phyloP scores from a whole-genome alignment of 2,797 vertebrate genomes.

The Microctenopoma steveboyesi region DNA sequence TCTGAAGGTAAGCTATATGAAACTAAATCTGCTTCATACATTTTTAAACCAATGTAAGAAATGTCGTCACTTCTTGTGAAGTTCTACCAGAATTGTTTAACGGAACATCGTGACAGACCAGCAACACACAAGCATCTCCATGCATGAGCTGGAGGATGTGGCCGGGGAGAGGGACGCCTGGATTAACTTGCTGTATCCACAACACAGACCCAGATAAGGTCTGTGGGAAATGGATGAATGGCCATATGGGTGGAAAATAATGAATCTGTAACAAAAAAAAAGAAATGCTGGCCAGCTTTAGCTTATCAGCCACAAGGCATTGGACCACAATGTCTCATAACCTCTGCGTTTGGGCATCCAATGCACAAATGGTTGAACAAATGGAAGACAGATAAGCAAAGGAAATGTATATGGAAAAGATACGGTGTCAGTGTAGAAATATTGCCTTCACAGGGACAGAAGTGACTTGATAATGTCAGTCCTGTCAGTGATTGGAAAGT shows the following conservation, averaged over 20 bases:
- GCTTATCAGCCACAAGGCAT: constrained; percentile 64
- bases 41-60: no score
- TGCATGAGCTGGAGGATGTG: constrained; percentile 9
- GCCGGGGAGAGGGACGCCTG: constrained; percentile 20
- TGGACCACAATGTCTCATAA: constrained; percentile 63
- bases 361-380: constrained; percentile 62
- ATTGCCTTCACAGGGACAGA: constrained; percentile 63
- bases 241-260: constrained; percentile 40
- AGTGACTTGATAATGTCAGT: constrained; percentile 68
- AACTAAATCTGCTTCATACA: no score
- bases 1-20: not conserved
- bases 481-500: constrained; percentile 68
- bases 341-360: constrained; percentile 49
- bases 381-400: constrained; percentile 65
- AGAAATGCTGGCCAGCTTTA: constrained; percentile 43
- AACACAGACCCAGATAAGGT: constrained; percentile 50
- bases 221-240: constrained; percentile 27
- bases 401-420: constrained; percentile 53
- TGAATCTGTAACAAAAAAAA: constrained; percentile 50
- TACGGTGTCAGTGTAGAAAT: constrained; percentile 61
- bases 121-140: constrained; percentile 7
- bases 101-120: constrained; percentile 10
- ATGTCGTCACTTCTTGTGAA: not conserved
- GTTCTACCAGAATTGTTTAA: constrained; percentile 5
- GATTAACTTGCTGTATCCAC: constrained; percentile 9